Percentiles rank a stretch among this genome's conserved stretches.
These are phyloP conservation scores for Nylanderia fulva DNA, from an alignment of 1,140 invertebrate species.

Conservation along the genomic window DNA sequence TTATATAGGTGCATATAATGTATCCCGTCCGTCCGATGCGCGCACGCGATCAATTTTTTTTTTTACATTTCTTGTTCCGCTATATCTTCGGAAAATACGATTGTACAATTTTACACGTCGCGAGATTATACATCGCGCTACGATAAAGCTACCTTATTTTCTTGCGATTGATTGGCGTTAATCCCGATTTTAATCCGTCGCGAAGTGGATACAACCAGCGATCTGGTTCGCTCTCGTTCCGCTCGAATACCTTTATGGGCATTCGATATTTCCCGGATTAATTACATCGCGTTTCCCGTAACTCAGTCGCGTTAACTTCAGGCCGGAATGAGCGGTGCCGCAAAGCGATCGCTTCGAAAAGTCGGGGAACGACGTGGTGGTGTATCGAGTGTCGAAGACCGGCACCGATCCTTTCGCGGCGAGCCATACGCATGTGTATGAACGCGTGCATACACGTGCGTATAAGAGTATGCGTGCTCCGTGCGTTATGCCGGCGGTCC, in stretches of 20 bases:
- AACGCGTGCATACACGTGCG: conserved; percentile 2
- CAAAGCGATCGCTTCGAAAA: conserved; percentile 25
- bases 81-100: background rate
- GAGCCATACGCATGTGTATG: background rate
- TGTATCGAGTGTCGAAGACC: conserved; percentile 61
- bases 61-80: background rate
- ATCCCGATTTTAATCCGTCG: background rate
- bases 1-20: conserved; percentile 21
- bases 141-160: background rate
- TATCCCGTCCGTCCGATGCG: background rate
- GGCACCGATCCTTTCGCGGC: conserved; percentile 35
- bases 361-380: background rate
- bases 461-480: conserved; percentile 25
- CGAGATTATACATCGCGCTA: background rate
- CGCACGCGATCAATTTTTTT: conserved; percentile 29
- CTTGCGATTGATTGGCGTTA: background rate
- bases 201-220: background rate
- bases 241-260: background rate
- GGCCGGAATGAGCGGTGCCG: conserved; percentile 13
- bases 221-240: background rate
- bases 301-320: conserved; percentile 26
- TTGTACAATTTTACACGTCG: background rate
- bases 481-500: conserved; percentile 69
- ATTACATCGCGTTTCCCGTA: conserved; percentile 40
- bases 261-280: conserved; percentile 30